Evolutionary conservation across 2,797 vertebrate genomes (phyloP).

Genomic region (Tadarida brasiliensis): DNA sequence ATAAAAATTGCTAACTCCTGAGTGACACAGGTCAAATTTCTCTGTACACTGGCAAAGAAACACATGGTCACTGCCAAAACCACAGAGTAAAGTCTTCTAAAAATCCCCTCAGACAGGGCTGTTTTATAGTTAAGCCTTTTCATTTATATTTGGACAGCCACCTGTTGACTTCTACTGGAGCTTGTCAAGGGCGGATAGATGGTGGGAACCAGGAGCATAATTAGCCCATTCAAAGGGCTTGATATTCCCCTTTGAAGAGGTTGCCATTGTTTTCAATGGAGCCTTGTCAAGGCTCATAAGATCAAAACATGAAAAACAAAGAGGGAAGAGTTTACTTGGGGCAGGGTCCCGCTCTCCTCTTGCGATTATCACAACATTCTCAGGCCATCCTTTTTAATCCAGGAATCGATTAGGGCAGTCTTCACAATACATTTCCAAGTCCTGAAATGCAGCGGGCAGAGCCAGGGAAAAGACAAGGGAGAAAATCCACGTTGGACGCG

Average conservation of each 20-base stretch:
- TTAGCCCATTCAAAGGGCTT: slow-evolving; percentile 75
- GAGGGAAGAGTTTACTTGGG: slow-evolving; percentile 64
- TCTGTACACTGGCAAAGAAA: slow-evolving; percentile 77
- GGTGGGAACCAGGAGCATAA: slow-evolving; percentile 66
- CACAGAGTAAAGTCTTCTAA: slow-evolving; percentile 81
- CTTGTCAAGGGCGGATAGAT: slow-evolving; percentile 79
- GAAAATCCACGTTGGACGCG: neutral
- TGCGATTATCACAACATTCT: slow-evolving; percentile 75
- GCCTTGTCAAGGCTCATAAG: slow-evolving; percentile 75
- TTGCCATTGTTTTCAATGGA: slow-evolving; percentile 82
- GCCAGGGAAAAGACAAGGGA: slow-evolving; percentile 21
- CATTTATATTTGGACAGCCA: slow-evolving; percentile 84
- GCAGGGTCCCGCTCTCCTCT: slow-evolving; percentile 67
- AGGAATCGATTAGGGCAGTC: slow-evolving; percentile 50
- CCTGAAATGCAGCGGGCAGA: slow-evolving; percentile 38
- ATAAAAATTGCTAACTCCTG: slow-evolving; percentile 62
- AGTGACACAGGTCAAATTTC: slow-evolving; percentile 76
- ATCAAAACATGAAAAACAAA: slow-evolving; percentile 79
- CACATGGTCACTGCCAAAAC: slow-evolving; percentile 75
- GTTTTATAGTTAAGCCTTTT: slow-evolving; percentile 83
- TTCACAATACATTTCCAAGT: slow-evolving; percentile 66
- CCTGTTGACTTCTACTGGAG: slow-evolving; percentile 81
- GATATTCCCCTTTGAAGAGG: slow-evolving; percentile 80
- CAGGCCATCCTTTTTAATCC: slow-evolving; percentile 66
- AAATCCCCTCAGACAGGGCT: slow-evolving; percentile 75